These are phyloP conservation scores for Spodoptera exigua DNA, from an alignment of 2,888 invertebrate genomes.

Conservation along the genomic window DNA sequence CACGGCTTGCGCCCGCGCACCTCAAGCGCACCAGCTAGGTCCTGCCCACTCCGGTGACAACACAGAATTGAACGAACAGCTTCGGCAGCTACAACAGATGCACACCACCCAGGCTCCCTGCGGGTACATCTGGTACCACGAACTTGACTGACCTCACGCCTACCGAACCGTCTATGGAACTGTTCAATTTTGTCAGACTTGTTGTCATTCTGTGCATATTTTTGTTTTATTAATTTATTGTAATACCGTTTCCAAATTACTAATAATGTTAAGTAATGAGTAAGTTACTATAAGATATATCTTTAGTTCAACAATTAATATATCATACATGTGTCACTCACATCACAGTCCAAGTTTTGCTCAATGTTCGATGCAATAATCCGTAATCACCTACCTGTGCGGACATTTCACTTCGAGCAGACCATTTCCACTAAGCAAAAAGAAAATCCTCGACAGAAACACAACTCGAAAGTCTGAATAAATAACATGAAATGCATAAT, in stretches of 20 bases:
- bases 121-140: constrained; percentile 36
- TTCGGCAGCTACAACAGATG: constrained; percentile 62
- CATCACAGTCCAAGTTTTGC: constrained; percentile 76
- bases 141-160: constrained; percentile 57
- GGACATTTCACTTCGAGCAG: constrained; percentile 20
- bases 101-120: constrained; percentile 21
- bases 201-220: constrained; percentile 79
- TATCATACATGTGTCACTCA: constrained; percentile 72
- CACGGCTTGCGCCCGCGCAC: constrained; percentile 80
- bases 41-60: constrained; percentile 48
- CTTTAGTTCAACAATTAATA: constrained; percentile 78
- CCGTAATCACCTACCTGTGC: constrained; percentile 17
- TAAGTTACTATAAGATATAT: constrained; percentile 84
- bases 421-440: neutral
- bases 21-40: constrained; percentile 85
- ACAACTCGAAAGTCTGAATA: no score
- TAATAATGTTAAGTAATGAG: constrained; percentile 87
- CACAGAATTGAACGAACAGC: constrained; percentile 62
- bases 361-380: constrained; percentile 52
- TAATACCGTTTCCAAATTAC: constrained; percentile 69
- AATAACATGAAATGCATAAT: no score
- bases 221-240: constrained; percentile 85
- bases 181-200: constrained; percentile 65
- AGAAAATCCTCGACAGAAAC: no score
- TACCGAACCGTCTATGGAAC: constrained; percentile 48